Conservation (phyloP, 1,140 invertebrate genomes). For the Lepidostoma basale region DNA sequence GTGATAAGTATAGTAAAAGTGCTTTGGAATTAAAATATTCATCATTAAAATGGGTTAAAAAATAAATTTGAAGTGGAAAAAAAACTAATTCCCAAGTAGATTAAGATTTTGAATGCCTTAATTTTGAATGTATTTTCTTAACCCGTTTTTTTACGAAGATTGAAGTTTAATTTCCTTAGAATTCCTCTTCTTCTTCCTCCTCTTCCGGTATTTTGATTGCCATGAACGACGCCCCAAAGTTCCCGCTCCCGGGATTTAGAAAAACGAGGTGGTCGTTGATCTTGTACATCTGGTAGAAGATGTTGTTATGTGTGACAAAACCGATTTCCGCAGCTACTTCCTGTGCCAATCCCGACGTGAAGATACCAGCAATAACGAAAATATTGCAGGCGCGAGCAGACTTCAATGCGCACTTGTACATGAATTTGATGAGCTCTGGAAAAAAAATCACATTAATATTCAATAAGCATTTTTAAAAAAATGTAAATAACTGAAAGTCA, state of each 20-base stretch:
- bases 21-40: too few species aligned
- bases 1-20: too few species aligned
- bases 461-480: too few species aligned
- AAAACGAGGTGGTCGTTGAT: constrained; percentile 61
- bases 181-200: constrained; percentile 30
- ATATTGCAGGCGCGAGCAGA: constrained; percentile 58
- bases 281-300: constrained; percentile 63
- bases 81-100: too few species aligned
- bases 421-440: constrained; percentile 56
- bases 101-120: too few species aligned
- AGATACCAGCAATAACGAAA: constrained; percentile 61
- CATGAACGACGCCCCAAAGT: constrained; percentile 68
- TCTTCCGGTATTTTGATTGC: constrained; percentile 45
- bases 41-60: too few species aligned
- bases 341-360: constrained; percentile 59
- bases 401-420: constrained; percentile 56
- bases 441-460: too few species aligned
- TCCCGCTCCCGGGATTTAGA: constrained; percentile 63
- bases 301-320: constrained; percentile 60
- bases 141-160: background rate
- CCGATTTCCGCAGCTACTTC: constrained; percentile 57
- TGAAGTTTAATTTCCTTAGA: background rate
- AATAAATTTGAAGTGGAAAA: too few species aligned
- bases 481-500: too few species aligned
- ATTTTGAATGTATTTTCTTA: too few species aligned